Base-by-base conservation (phyloP, 2,113 vertebrate species). In the Hiodon tergisus region DNA sequence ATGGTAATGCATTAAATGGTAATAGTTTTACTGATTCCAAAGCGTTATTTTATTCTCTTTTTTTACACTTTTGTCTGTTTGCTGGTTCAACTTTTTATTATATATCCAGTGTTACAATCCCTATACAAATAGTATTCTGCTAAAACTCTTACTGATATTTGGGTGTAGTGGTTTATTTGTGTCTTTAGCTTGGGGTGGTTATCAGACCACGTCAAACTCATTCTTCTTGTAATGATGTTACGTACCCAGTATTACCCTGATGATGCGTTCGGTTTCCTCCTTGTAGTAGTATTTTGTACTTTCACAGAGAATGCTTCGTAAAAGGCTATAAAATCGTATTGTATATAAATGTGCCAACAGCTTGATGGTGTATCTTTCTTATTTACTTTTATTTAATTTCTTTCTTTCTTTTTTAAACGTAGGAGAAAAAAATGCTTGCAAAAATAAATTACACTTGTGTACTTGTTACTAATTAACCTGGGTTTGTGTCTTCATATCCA, bases 311-410 rank as follows among this genome's bases (percentile, higher is more conserved):
- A 94, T 96, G 96, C 94, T 95, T 97, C 94, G 95, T 96, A 95
- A 93, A 93, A 91, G 92, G 93, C 94, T 95, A 94, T 95, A 92
- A 86, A 89, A 92, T 93, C 87, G 95, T 98, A 98, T 96, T 98
- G 95, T 98, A 98, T 91, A 95, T 98, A 94, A 92, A 94, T 95
- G 96, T 99, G 95, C 96, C 95, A 96, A 95, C 94, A 94, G 96
- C 96, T 97, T 94, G 93, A 95, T 90, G 94, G 94, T 97, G 95
- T 95, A 31, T 31, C 31, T 31, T 31, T 31, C 31, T 31, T 31
- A 31, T 31, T 31, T 31, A 31, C 31, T 31, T 31, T 31, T 31
- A 31, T 31, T 31, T 31, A 31, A 31, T 31, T 31, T 31, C 31
- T 31, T 31, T 31, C 31, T 31, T 31, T 94, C 93, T 96, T 96